Evolutionary conservation across 2,888 invertebrate genomes (phyloP).

Genomic region (Chydorus sphaericus): DNA sequence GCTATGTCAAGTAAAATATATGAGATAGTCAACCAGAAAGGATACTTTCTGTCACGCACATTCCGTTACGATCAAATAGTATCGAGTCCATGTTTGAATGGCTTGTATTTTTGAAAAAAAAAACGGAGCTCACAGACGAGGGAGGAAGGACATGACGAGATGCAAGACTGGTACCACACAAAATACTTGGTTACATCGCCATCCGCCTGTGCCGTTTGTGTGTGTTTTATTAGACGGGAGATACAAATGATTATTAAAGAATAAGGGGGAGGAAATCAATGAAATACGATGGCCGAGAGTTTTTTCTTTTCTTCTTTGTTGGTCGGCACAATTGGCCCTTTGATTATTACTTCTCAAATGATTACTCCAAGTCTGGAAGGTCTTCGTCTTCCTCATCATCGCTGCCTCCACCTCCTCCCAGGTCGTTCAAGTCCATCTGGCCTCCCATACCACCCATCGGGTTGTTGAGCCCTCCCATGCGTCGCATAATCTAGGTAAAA

Average conservation of each 20-base stretch:
- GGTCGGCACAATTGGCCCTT: not conserved
- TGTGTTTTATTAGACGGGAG: too few species aligned
- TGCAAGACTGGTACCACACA: slow-evolving; percentile 6
- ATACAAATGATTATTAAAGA: too few species aligned
- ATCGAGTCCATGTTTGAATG: too few species aligned
- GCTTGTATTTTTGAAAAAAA: too few species aligned
- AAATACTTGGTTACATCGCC: slow-evolving; percentile 2
- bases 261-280: too few species aligned
- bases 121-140: slow-evolving; percentile 8
- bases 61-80: too few species aligned
- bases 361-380: slow-evolving; percentile 55
- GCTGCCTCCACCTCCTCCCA: slow-evolving; percentile 35
- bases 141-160: slow-evolving; percentile 4
- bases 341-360: not conserved
- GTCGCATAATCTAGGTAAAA: slow-evolving; percentile 45
- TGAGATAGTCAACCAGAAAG: too few species aligned
- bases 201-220: too few species aligned
- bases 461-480: slow-evolving; percentile 48
- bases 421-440: slow-evolving; percentile 58
- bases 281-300: too few species aligned
- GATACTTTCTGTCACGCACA: too few species aligned
- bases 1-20: too few species aligned
- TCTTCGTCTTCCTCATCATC: slow-evolving; percentile 68
- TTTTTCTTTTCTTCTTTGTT: not conserved
- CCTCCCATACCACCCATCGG: slow-evolving; percentile 38